Evolutionary conservation across 2,797 vertebrate species (phyloP).

Genomic region (Fundulus diaphanus): DNA sequence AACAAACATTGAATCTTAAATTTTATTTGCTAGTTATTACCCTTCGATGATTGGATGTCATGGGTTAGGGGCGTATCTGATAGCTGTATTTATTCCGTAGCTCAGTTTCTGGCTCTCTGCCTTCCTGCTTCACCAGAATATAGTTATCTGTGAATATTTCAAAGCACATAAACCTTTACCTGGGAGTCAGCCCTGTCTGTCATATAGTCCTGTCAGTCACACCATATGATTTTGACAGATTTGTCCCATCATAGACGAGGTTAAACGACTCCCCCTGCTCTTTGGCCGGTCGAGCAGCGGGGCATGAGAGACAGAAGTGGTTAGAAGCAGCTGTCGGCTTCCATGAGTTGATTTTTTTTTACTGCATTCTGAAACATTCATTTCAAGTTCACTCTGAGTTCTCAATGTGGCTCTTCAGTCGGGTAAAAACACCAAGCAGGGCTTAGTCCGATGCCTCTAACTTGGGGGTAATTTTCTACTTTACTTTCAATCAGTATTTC

Average conservation of each 20-base stretch:
- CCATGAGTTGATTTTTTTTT: slow-evolving; percentile 25
- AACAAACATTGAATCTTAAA: neutral
- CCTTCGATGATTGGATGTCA: too few relatives aligned
- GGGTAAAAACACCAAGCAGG: slow-evolving; percentile 62
- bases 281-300: slow-evolving; percentile 59
- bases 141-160: neutral
- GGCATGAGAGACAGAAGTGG: slow-evolving; percentile 39
- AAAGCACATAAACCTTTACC: slow-evolving; percentile 48
- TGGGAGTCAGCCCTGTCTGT: slow-evolving; percentile 68
- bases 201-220: slow-evolving; percentile 68
- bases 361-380: slow-evolving; percentile 36
- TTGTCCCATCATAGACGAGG: slow-evolving; percentile 56
- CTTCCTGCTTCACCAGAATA: slow-evolving; percentile 4
- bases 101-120: neutral
- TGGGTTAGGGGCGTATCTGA: too few relatives aligned
- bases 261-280: slow-evolving; percentile 69
- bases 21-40: too few relatives aligned
- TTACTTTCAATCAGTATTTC: slow-evolving; percentile 77
- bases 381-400: slow-evolving; percentile 49
- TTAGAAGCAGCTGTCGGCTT: slow-evolving; percentile 35
- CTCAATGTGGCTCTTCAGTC: slow-evolving; percentile 58
- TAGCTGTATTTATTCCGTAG: slow-evolving; percentile 5
- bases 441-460: slow-evolving; percentile 69
- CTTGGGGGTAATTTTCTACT: slow-evolving; percentile 78
- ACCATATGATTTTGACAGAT: slow-evolving; percentile 69